phyloP scores from a whole-genome alignment of 2,113 vertebrate genomes.

The Chitala chitala region DNA sequence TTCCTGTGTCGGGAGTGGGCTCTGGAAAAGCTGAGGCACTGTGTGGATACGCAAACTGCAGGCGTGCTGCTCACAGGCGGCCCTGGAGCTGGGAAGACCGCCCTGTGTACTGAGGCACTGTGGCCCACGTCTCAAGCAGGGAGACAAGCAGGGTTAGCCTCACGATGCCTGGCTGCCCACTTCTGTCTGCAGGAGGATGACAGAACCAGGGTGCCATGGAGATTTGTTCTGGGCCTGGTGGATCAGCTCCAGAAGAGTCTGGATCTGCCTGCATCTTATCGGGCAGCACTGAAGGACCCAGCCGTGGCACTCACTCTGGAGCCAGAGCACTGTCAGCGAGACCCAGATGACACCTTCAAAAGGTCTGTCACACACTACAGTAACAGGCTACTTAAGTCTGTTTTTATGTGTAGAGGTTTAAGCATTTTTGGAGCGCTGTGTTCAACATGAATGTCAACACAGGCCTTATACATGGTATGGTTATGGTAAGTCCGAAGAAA shows the following conservation, averaged over 20 bases:
- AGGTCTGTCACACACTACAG: slow-evolving; percentile 55
- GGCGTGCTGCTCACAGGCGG: slow-evolving; percentile 67
- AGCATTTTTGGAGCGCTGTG: neutral
- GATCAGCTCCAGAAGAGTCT: slow-evolving; percentile 59
- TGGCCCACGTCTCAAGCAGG: slow-evolving; percentile 63
- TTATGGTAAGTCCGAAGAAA: too few relatives aligned
- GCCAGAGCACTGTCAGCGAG: slow-evolving; percentile 50
- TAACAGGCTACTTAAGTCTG: too few relatives aligned
- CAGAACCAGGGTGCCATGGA: slow-evolving; percentile 50
- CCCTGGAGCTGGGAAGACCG: slow-evolving; percentile 66
- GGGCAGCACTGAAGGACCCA: slow-evolving; percentile 40
- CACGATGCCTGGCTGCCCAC: slow-evolving; percentile 64
- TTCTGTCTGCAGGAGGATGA: slow-evolving; percentile 67
- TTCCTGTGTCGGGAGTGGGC: slow-evolving; percentile 77
- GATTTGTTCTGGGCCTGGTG: slow-evolving; percentile 64
- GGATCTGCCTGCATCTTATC: slow-evolving; percentile 52
- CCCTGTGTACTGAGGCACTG: slow-evolving; percentile 59
- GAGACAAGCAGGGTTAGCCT: slow-evolving; percentile 42
- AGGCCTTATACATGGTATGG: neutral
- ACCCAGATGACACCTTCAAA: slow-evolving; percentile 68
- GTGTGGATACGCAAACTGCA: slow-evolving; percentile 49
- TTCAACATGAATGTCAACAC: neutral
- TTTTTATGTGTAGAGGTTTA: too few relatives aligned
- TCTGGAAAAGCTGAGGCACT: slow-evolving; percentile 62
- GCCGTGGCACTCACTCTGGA: slow-evolving; percentile 47